Evolutionary conservation across 2,888 invertebrate species (phyloP).

Genomic region (Meta bourneti): DNA sequence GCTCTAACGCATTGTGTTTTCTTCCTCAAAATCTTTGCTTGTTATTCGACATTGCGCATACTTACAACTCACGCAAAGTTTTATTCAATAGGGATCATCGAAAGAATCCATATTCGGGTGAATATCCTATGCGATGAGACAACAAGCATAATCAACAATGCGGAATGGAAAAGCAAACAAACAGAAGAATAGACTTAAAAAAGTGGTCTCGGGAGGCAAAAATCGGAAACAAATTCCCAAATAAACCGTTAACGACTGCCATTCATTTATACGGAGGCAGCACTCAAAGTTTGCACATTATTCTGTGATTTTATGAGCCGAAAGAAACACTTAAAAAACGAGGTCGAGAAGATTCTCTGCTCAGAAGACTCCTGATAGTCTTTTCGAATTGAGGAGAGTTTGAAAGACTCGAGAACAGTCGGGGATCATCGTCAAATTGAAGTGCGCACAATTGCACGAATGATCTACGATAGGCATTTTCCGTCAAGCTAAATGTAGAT

Average conservation of each 20-base stretch:
- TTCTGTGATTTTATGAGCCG: slow-evolving; percentile 52
- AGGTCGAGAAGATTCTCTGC: slow-evolving; percentile 10
- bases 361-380: slow-evolving; percentile 1
- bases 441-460: neutral
- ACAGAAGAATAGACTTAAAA: neutral
- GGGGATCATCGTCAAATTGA: slow-evolving; percentile 10
- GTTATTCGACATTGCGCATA: neutral
- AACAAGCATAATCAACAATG: neutral
- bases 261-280: slow-evolving; percentile 20
- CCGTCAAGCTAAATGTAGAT: too few relatives aligned
- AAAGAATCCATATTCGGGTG: neutral
- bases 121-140: neutral
- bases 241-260: slow-evolving; percentile 48
- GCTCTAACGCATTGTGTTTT: neutral
- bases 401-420: neutral
- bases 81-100: neutral
- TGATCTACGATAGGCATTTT: too few relatives aligned
- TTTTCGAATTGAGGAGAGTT: slow-evolving; percentile 30
- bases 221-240: neutral
- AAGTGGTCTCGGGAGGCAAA: neutral
- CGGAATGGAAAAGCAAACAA: neutral
- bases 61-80: neutral
- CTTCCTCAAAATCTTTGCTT: neutral
- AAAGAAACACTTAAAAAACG: slow-evolving; percentile 30
- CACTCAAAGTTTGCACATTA: slow-evolving; percentile 45